Conservation (phyloP, 1,140 invertebrate species). For the Apis cerana region DNA sequence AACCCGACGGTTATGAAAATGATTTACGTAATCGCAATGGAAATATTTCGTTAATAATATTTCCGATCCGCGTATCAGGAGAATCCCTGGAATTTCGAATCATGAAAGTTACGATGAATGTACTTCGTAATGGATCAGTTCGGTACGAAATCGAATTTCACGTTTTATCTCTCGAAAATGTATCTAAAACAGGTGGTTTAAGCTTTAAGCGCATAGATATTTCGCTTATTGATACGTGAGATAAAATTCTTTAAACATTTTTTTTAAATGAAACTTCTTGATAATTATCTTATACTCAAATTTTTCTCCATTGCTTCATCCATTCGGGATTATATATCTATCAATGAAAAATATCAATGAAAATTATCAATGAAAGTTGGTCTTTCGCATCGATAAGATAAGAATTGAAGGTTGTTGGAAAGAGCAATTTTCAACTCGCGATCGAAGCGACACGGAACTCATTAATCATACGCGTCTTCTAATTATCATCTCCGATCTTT, state of each 20-base stretch:
- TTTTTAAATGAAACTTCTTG: too few species aligned
- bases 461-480: constrained; percentile 9
- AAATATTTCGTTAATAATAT: constrained; percentile 41
- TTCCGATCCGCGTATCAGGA: neutral
- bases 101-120: neutral
- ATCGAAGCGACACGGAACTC: neutral
- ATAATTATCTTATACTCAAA: neutral
- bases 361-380: constrained; percentile 15
- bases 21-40: constrained; percentile 43
- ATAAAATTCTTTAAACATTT: too few species aligned
- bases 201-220: neutral
- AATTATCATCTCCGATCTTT: constrained; percentile 20
- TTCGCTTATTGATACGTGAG: too few species aligned
- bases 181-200: neutral
- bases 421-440: constrained; percentile 41
- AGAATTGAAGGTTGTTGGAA: neutral
- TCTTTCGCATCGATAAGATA: constrained; percentile 44
- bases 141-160: neutral
- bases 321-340: neutral
- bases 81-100: neutral
- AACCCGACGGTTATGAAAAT: constrained; percentile 37
- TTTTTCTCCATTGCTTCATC: neutral
- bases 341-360: too few species aligned
- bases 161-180: neutral
- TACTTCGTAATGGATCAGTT: neutral